A percentile compares a stretch with the other conserved stretches of the same genome.
Evolutionary conservation across 2,797 vertebrate species (phyloP).

Genomic region (Micropoecilia bifurca): DNA sequence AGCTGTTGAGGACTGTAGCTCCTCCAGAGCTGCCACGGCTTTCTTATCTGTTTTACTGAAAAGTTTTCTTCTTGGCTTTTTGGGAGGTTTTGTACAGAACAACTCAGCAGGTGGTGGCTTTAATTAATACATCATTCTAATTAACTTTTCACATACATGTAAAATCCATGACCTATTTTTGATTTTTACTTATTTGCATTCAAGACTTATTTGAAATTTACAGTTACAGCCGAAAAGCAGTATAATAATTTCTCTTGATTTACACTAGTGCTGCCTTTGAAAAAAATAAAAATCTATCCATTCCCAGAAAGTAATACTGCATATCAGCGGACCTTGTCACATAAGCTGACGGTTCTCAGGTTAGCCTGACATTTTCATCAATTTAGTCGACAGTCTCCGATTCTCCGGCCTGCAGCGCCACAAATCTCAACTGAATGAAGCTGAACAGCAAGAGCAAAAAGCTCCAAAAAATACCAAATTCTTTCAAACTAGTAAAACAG

Average conservation of each 20-base stretch:
- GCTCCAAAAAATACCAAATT: not conserved
- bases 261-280: not conserved
- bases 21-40: not conserved
- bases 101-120: not conserved
- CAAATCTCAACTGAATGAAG: slow-evolving; percentile 27
- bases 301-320: slow-evolving; percentile 21
- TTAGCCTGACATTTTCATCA: slow-evolving; percentile 56
- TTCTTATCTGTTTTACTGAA: not conserved
- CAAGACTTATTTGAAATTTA: slow-evolving; percentile 1
- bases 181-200: not conserved
- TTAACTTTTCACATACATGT: not conserved
- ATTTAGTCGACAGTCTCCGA: slow-evolving; percentile 18
- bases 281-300: not conserved
- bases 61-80: not conserved
- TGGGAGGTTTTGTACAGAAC: not conserved
- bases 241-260: slow-evolving; percentile 14
- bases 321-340: slow-evolving; percentile 21
- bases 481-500: slow-evolving; percentile 17
- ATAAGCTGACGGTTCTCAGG: slow-evolving; percentile 30
- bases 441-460: slow-evolving; percentile 25
- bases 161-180: not conserved
- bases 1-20: not conserved
- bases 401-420: slow-evolving; percentile 22
- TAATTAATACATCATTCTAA: not conserved
- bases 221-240: slow-evolving; percentile 1